Percentiles rank a stretch among this genome's conserved stretches.
These are phyloP conservation scores for Hetaerina titia DNA, from an alignment of 2,888 invertebrate species.

Conservation along the genomic window DNA sequence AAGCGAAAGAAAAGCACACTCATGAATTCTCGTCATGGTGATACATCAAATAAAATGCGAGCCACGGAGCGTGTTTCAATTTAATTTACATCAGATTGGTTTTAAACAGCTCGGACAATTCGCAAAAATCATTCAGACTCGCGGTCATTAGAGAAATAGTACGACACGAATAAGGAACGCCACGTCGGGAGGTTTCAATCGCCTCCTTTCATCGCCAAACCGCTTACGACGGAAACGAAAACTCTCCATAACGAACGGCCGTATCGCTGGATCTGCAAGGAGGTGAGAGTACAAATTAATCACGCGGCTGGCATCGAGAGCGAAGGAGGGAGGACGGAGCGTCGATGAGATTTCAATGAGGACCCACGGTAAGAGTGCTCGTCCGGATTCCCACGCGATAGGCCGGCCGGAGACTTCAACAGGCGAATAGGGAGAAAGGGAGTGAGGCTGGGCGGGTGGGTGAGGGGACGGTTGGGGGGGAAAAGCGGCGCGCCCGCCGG, in stretches of 20 bases:
- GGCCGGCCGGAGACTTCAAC: conserved; percentile 49
- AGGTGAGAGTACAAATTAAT: not conserved
- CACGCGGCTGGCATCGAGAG: not conserved
- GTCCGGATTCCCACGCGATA: conserved; percentile 33
- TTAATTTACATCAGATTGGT: not conserved
- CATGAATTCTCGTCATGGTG: not conserved
- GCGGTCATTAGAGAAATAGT: not conserved
- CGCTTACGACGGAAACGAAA: not conserved
- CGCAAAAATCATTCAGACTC: not conserved
- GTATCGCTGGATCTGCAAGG: not conserved
- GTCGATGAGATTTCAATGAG: not conserved
- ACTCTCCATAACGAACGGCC: not conserved
- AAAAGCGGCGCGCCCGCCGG: not conserved
- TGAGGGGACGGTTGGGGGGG: not conserved
- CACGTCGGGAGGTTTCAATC: not conserved
- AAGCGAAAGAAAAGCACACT: not conserved
- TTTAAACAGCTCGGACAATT: not conserved
- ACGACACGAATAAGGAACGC: not conserved
- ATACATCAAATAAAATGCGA: not conserved
- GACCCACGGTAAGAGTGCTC: not conserved
- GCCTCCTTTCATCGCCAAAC: not conserved
- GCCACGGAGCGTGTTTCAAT: not conserved
- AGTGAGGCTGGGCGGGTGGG: not conserved
- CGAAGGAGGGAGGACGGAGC: not conserved
- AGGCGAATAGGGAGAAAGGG: conserved; percentile 9